These are phyloP conservation scores for Connochaetes taurinus DNA, from an alignment of 2,113 vertebrate genomes.

Conservation along the genomic window DNA sequence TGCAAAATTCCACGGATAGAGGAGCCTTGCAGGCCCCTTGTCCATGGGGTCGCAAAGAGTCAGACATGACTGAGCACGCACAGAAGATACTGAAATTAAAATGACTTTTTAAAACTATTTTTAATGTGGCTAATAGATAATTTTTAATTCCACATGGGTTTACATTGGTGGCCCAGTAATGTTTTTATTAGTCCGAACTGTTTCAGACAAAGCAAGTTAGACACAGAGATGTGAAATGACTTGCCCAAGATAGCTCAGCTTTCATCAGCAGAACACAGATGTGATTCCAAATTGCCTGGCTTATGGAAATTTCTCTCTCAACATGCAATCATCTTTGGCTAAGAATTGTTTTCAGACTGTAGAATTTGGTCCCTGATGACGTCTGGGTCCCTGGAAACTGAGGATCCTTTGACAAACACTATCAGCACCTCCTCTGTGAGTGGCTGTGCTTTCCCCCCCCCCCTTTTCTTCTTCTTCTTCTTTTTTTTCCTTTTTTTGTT, in stretches of 20 bases:
- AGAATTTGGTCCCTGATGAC: neutral
- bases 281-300: neutral
- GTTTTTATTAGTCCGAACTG: neutral
- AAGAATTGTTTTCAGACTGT: neutral
- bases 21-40: neutral
- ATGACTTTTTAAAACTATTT: slow-evolving; percentile 2
- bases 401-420: slow-evolving; percentile 12
- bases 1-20: neutral
- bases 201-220: slow-evolving; percentile 19
- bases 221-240: neutral
- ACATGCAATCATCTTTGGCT: neutral
- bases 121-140: neutral
- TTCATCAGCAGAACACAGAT: neutral
- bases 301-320: neutral
- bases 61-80: neutral
- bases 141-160: neutral
- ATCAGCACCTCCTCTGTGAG: neutral
- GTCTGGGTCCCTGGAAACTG: neutral
- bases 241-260: neutral
- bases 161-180: neutral
- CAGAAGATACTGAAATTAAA: neutral
- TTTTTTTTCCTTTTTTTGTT: neutral
- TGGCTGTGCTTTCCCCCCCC: neutral
- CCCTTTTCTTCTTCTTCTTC: too few species aligned
- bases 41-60: neutral